Evolutionary conservation across 2,888 invertebrate genomes (phyloP).

Genomic region (Watsonalla binaria): DNA sequence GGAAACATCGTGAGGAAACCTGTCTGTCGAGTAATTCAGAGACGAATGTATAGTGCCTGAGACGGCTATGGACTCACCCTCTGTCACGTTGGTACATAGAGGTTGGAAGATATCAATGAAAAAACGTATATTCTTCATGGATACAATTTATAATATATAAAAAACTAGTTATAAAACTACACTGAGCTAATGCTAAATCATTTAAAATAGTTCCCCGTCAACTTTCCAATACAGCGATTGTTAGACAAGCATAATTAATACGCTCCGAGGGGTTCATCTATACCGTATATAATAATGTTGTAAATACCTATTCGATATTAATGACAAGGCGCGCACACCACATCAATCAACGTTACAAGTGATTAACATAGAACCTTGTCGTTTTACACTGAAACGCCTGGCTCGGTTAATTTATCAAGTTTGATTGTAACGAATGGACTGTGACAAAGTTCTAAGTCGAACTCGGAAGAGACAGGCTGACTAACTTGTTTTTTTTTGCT

Average conservation of each 20-base stretch:
- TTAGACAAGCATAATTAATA: constrained; percentile 3
- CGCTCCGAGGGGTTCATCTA: not conserved
- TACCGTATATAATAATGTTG: constrained; percentile 1
- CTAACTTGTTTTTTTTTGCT: too few relatives aligned
- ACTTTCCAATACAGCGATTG: constrained; percentile 3
- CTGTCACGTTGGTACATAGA: too few relatives aligned
- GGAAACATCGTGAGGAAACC: too few relatives aligned
- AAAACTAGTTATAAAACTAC: too few relatives aligned
- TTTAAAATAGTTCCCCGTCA: not conserved
- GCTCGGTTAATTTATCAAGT: not conserved
- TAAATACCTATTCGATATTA: constrained; percentile 4
- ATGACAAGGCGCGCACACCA: not conserved
- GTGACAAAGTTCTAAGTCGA: not conserved
- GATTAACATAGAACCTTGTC: not conserved
- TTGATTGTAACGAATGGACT: not conserved
- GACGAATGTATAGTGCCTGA: too few relatives aligned
- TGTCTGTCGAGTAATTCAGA: too few relatives aligned
- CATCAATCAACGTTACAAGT: not conserved
- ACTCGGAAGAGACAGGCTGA: not conserved
- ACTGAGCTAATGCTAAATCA: too few relatives aligned
- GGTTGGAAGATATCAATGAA: too few relatives aligned
- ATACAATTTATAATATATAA: too few relatives aligned
- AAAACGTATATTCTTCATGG: too few relatives aligned
- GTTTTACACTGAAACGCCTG: too few relatives aligned
- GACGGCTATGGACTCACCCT: too few relatives aligned